Evolutionary conservation across 2,888 invertebrate genomes (phyloP).

Genomic region (Stenchaetothrips biformis): DNA sequence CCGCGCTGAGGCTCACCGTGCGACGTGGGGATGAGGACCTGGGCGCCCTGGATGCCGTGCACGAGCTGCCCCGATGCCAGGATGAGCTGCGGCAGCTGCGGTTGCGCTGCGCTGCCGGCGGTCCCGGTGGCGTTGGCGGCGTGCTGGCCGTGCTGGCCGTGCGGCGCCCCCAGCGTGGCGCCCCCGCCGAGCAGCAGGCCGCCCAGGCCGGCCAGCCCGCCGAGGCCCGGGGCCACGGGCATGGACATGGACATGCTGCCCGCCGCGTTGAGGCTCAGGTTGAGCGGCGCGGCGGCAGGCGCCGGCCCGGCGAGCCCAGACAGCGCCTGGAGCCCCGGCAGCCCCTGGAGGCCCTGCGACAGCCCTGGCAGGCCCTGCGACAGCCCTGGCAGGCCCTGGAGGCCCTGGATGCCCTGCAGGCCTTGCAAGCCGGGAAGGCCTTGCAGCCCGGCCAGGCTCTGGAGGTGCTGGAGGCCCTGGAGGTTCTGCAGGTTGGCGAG

Average conservation of each 20-base stretch:
- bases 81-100: conserved; percentile 75
- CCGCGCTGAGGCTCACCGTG: conserved; percentile 72
- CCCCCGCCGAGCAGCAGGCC: conserved; percentile 42
- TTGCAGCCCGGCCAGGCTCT: conserved; percentile 26
- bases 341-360: conserved; percentile 32
- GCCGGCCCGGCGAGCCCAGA: conserved; percentile 50
- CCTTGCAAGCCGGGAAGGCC: conserved; percentile 42
- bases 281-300: conserved; percentile 75
- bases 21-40: conserved; percentile 90
- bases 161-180: conserved; percentile 36
- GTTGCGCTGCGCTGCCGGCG: conserved; percentile 50
- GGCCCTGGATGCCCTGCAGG: conserved; percentile 39
- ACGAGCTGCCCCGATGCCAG: conserved; percentile 86
- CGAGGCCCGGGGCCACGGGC: not conserved
- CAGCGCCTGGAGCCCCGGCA: conserved; percentile 48
- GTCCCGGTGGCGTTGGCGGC: conserved; percentile 57
- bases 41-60: conserved; percentile 89
- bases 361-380: conserved; percentile 30
- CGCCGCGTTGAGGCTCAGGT: conserved; percentile 68
- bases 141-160: conserved; percentile 33
- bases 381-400: conserved; percentile 27
- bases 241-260: conserved; percentile 45
- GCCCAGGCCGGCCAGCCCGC: not conserved
- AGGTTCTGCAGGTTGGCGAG: conserved; percentile 38
- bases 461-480: conserved; percentile 30